Percentiles rank a stretch among this genome's conserved stretches.
phyloP scores from a whole-genome alignment of 37 sponge, comb jelly and placozoan genomes.

The Ephydatia muelleri region DNA sequence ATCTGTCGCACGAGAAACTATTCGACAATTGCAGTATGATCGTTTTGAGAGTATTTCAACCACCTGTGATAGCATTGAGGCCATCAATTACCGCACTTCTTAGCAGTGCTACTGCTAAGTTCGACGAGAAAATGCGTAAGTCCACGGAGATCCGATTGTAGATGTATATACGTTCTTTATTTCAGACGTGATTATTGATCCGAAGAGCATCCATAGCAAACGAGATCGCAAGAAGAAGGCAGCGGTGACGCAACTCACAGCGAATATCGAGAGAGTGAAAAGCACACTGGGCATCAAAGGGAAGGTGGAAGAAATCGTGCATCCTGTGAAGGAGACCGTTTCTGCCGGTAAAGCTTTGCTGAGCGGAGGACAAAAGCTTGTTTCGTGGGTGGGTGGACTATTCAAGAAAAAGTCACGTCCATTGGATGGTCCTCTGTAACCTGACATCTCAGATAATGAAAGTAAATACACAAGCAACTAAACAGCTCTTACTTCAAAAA shows the following conservation, averaged over 20 bases:
- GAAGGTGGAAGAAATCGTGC: not conserved
- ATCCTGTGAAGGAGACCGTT: slow-evolving; percentile 22
- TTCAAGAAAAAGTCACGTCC: not conserved
- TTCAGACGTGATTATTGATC: not conserved
- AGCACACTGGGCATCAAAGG: not conserved
- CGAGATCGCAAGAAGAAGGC: not conserved
- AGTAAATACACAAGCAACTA: too few species aligned
- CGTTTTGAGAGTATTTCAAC: not conserved
- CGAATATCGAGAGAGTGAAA: not conserved
- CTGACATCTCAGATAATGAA: too few species aligned
- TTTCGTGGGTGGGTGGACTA: not conserved
- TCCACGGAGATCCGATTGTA: not conserved
- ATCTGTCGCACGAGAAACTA: not conserved
- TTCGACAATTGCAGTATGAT: not conserved
- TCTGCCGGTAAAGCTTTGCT: not conserved
- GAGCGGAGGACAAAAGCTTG: not conserved
- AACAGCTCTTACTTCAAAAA: too few species aligned
- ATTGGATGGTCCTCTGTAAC: too few species aligned
- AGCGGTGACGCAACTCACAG: not conserved
- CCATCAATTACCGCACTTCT: not conserved
- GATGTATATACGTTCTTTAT: not conserved
- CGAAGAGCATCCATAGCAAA: not conserved
- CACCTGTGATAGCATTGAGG: not conserved
- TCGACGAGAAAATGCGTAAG: not conserved
- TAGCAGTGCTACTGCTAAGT: not conserved